Conservation (phyloP, 2,113 vertebrate species). For the Orientallactaga bullata region DNA sequence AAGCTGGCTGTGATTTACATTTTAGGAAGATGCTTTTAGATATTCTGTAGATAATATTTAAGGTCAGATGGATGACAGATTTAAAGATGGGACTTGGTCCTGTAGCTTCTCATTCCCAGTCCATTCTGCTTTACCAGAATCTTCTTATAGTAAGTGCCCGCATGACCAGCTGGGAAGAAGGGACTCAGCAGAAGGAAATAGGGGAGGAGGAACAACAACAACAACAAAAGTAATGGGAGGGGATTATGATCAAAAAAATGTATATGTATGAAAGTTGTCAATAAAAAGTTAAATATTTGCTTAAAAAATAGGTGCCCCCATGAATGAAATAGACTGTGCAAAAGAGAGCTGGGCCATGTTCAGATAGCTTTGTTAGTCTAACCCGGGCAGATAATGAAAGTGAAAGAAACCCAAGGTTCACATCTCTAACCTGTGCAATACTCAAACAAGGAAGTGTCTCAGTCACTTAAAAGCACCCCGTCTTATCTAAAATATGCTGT, state of each 20-base stretch:
- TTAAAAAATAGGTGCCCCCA: not conserved
- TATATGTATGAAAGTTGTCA: too few species aligned
- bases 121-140: not conserved
- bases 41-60: not conserved
- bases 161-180: too few species aligned
- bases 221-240: too few species aligned
- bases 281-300: too few species aligned
- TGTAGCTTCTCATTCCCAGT: not conserved
- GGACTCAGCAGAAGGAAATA: too few species aligned
- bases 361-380: not conserved
- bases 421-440: not conserved
- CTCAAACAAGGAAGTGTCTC: not conserved
- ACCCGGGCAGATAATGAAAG: not conserved
- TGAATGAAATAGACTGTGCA: not conserved
- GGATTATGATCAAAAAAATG: too few species aligned
- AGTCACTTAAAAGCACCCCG: not conserved
- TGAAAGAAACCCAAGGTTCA: not conserved
- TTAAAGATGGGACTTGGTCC: not conserved
- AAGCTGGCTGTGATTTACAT: not conserved
- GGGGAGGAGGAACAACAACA: too few species aligned
- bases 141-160: not conserved
- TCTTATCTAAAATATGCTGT: not conserved
- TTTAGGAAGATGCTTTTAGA: conserved; percentile 37
- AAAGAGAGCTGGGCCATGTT: not conserved
- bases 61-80: not conserved